phyloP scores from a whole-genome alignment of 2,888 invertebrate species.

The Eucera pruinosa region DNA sequence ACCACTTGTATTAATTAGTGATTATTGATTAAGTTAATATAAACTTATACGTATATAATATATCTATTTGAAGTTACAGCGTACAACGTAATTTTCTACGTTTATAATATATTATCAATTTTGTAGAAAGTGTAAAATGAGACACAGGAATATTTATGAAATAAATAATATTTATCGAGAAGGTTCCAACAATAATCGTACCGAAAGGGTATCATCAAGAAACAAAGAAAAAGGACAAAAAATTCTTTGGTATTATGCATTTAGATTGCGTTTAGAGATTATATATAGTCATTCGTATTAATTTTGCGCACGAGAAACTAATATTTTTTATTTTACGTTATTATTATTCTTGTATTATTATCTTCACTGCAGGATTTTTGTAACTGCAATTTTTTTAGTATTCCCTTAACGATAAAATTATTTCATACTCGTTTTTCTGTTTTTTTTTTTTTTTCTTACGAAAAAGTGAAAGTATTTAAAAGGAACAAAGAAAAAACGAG shows the following conservation, averaged over 20 bases:
- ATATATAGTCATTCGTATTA: conserved; percentile 35
- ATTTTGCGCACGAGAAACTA: conserved; percentile 21
- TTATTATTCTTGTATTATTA: conserved; percentile 21
- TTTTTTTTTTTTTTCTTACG: background rate
- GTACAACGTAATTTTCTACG: background rate
- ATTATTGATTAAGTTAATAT: conserved; percentile 20
- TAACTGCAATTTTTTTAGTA: conserved; percentile 25
- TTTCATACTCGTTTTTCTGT: conserved; percentile 11
- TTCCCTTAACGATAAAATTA: conserved; percentile 31
- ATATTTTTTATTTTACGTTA: conserved; percentile 21
- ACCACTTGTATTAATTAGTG: background rate
- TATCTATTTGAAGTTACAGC: too few species aligned
- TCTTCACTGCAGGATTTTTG: conserved; percentile 9
- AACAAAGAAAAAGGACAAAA: background rate
- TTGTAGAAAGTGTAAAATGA: conserved; percentile 15
- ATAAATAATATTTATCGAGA: conserved; percentile 29
- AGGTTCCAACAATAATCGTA: conserved; percentile 8
- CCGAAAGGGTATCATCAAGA: conserved; percentile 42
- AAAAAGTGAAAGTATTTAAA: too few species aligned
- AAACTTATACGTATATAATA: background rate
- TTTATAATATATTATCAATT: conserved; percentile 12
- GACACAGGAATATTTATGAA: conserved; percentile 19
- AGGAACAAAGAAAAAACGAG: background rate
- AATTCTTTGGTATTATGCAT: conserved; percentile 31
- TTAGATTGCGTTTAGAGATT: conserved; percentile 40